A percentile compares a stretch with the other conserved stretches of the same genome.
Evolutionary conservation across 2,113 vertebrate genomes (phyloP).

Genomic region (Plectropomus leopardus): DNA sequence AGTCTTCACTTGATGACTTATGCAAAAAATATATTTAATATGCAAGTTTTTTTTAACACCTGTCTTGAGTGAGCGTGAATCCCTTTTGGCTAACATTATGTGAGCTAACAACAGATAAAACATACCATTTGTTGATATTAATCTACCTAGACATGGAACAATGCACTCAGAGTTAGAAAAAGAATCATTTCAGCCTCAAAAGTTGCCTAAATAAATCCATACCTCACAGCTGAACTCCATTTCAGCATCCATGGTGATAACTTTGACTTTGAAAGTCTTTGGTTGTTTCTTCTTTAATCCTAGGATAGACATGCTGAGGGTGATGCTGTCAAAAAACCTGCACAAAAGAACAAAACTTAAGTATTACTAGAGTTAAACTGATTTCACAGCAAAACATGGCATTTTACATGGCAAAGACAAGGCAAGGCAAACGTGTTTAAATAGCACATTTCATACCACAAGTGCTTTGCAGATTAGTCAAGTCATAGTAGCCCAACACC

Average conservation of each 20-base stretch:
- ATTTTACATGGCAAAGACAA: too few species aligned
- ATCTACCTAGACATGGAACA: not conserved
- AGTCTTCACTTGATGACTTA: not conserved
- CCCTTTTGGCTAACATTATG: not conserved
- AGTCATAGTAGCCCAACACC: too few species aligned
- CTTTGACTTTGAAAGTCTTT: slow-evolving; percentile 95
- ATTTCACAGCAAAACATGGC: not conserved
- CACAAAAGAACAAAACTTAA: not conserved
- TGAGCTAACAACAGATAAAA: too few species aligned
- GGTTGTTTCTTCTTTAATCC: slow-evolving; percentile 94
- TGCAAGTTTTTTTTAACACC: not conserved
- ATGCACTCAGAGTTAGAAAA: not conserved
- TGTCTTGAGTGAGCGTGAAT: not conserved
- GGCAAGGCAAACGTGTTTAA: too few species aligned
- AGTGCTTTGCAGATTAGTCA: too few species aligned
- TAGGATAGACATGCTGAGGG: slow-evolving; percentile 89
- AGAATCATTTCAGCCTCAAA: not conserved
- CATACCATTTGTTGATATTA: too few species aligned
- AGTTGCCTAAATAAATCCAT: not conserved
- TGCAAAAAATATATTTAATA: not conserved
- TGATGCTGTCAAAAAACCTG: slow-evolving; percentile 31
- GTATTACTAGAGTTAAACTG: not conserved
- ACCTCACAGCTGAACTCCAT: slow-evolving; percentile 97
- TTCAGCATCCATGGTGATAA: slow-evolving; percentile 94
- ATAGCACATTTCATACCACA: too few species aligned